phyloP scores from a whole-genome alignment of 2,113 vertebrate genomes.

The Rhinolophus ferrumequinum region DNA sequence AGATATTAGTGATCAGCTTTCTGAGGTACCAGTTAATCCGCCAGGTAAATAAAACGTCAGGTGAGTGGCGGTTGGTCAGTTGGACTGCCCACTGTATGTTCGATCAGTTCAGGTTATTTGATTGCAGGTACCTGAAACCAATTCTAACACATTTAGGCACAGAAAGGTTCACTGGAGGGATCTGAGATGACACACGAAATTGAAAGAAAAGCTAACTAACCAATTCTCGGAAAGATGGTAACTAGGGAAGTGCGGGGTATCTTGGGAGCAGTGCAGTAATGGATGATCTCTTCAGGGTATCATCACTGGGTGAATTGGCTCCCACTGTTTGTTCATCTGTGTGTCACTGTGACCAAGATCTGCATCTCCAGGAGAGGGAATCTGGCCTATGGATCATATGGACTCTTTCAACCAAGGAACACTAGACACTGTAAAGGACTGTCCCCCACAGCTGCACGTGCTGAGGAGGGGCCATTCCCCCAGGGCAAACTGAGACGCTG shows the following conservation, averaged over 20 bases:
- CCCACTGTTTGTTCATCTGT: neutral
- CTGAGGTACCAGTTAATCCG: neutral
- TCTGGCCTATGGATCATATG: neutral
- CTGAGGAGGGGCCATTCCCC: neutral
- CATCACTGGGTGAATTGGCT: neutral
- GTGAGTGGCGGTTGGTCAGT: neutral
- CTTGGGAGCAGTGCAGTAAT: neutral
- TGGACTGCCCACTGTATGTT: neutral
- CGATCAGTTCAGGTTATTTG: neutral
- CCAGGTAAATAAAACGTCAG: neutral
- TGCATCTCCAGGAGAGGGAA: neutral
- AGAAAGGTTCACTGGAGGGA: neutral
- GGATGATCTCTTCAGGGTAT: neutral
- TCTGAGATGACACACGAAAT: neutral
- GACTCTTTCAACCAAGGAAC: neutral
- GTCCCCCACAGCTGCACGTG: neutral
- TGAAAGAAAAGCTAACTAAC: neutral
- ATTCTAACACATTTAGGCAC: neutral
- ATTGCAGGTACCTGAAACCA: neutral
- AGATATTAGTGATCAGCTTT: no score
- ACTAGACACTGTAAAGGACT: neutral
- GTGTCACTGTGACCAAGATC: neutral
- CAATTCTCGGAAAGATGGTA: neutral
- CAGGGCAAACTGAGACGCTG: neutral
- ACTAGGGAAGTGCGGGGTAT: neutral